Evolutionary conservation across 2,797 vertebrate species (phyloP).

Genomic region (Hyperoplus immaculatus): DNA sequence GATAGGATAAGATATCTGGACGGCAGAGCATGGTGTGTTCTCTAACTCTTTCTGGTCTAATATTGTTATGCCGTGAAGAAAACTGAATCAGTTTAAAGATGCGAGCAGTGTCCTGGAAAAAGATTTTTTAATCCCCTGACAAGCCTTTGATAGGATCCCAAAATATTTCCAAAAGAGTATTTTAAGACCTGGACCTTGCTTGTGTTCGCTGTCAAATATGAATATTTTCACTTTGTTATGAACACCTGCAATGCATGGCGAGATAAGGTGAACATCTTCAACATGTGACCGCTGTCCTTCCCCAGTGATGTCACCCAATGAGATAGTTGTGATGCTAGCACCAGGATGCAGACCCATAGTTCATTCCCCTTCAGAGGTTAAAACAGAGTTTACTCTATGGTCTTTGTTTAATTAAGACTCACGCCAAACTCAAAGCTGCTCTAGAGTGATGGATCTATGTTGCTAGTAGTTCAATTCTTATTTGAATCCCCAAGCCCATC

Average conservation of each 20-base stretch:
- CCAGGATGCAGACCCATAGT: constrained; percentile 83
- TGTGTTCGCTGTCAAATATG: constrained; percentile 63
- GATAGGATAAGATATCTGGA: constrained; percentile 80
- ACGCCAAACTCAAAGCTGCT: constrained; percentile 56
- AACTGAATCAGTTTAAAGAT: constrained; percentile 69
- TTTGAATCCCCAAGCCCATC: constrained; percentile 73
- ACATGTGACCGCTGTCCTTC: constrained; percentile 33
- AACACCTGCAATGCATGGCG: constrained; percentile 35
- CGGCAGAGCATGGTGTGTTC: constrained; percentile 69
- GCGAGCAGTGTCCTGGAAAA: constrained; percentile 71
- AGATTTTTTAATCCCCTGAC: constrained; percentile 77
- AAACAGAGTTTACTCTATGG: constrained; percentile 86
- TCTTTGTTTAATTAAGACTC: constrained; percentile 86
- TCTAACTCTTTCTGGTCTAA: constrained; percentile 68
- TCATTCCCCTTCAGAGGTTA: constrained; percentile 83
- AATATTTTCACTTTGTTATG: constrained; percentile 39
- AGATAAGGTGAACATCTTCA: constrained; percentile 42
- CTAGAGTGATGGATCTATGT: constrained; percentile 55
- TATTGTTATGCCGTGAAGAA: constrained; percentile 70
- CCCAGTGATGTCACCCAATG: constrained; percentile 69
- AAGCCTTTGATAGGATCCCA: constrained; percentile 72
- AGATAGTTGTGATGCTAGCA: constrained; percentile 67
- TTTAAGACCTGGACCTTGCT: constrained; percentile 60
- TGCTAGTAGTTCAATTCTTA: constrained; percentile 75
- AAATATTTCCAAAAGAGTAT: constrained; percentile 66